A percentile compares a stretch with the other conserved stretches of the same genome.
phyloP scores from a whole-genome alignment of 2,113 vertebrate genomes.

The Prunella fulvescens region DNA sequence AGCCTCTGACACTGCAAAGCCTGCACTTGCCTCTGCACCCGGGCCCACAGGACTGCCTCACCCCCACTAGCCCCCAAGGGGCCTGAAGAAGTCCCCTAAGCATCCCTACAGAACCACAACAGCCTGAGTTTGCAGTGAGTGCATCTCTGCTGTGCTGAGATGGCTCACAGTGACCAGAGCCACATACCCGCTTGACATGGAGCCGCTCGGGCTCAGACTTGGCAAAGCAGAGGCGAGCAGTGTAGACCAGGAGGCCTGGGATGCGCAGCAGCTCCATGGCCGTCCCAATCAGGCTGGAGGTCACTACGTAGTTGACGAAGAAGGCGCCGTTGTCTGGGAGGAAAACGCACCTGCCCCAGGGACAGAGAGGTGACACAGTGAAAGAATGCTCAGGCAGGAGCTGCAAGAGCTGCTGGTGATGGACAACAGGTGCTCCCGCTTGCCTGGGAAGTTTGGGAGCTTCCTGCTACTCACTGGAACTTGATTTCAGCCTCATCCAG shows the following conservation, averaged over 20 bases:
- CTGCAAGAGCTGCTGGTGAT: not conserved
- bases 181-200: slow-evolving; percentile 86
- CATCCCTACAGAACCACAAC: not conserved
- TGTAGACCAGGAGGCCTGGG: slow-evolving; percentile 84
- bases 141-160: fast-evolving
- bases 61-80: not conserved
- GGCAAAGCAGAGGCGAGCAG: slow-evolving; percentile 87
- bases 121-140: not conserved
- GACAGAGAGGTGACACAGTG: not conserved
- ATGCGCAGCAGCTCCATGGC: slow-evolving; percentile 91
- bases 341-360: slow-evolving; percentile 86
- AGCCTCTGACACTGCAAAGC: not conserved
- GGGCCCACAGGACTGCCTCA: not conserved
- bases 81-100: not conserved
- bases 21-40: not conserved
- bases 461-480: slow-evolving; percentile 86
- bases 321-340: slow-evolving; percentile 95
- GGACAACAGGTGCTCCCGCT: not conserved
- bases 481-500: slow-evolving; percentile 84
- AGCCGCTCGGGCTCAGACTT: slow-evolving; percentile 89
- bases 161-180: not conserved
- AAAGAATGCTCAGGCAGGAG: not conserved
- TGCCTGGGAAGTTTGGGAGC: not conserved
- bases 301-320: slow-evolving; percentile 95
- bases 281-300: slow-evolving; percentile 87